phyloP scores from a whole-genome alignment of 2,888 invertebrate genomes.

The Caenorhabditis uteleia region DNA sequence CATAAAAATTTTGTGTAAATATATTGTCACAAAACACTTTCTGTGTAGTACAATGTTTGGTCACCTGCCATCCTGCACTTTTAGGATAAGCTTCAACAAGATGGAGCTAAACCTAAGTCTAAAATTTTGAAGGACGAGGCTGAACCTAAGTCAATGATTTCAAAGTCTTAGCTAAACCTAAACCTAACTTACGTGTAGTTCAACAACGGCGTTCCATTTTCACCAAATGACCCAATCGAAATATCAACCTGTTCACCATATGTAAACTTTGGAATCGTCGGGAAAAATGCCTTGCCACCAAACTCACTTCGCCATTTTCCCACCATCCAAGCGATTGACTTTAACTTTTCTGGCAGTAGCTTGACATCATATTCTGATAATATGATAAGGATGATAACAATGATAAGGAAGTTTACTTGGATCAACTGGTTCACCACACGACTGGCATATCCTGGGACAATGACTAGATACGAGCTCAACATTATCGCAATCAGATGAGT shows the following conservation, averaged over 20 bases:
- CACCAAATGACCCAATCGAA: conserved; percentile 48
- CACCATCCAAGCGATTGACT: conserved; percentile 65
- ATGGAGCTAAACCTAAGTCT: too few relatives aligned
- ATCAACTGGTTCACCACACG: conserved; percentile 51
- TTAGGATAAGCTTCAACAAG: too few relatives aligned
- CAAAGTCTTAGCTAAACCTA: neutral
- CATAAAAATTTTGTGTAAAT: too few relatives aligned
- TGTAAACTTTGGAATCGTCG: conserved; percentile 69
- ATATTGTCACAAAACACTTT: too few relatives aligned
- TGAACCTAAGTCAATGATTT: neutral
- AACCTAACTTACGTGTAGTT: conserved; percentile 63
- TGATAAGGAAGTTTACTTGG: conserved; percentile 26
- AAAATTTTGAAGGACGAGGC: too few relatives aligned
- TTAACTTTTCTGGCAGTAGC: conserved; percentile 52
- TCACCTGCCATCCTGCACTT: too few relatives aligned
- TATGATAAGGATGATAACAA: neutral
- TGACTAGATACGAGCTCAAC: conserved; percentile 50
- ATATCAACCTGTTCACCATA: conserved; percentile 69
- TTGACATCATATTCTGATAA: conserved; percentile 63
- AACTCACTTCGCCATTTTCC: conserved; percentile 69
- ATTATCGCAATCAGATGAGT: conserved; percentile 42
- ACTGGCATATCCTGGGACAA: conserved; percentile 54
- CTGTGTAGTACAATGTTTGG: too few relatives aligned
- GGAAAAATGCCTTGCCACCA: conserved; percentile 67
- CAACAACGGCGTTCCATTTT: conserved; percentile 43